Percentiles rank a stretch among this genome's conserved stretches.
Conservation (phyloP, 2,113 vertebrate species). For the Ciconia stormi region DNA sequence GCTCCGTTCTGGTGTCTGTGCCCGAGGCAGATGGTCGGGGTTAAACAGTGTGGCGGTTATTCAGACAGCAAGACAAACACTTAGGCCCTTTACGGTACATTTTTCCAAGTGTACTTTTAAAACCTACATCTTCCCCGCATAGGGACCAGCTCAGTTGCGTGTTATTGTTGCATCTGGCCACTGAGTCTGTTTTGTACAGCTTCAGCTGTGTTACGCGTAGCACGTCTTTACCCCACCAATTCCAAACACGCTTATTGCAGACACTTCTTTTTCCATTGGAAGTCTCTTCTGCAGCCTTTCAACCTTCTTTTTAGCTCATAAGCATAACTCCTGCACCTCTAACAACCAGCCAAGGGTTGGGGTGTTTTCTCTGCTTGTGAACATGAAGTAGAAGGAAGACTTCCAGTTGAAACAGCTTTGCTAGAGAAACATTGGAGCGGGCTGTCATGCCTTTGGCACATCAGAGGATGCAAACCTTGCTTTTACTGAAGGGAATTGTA, state of each 20-base stretch:
- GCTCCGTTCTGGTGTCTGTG: constrained; percentile 11
- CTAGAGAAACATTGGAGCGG: not conserved
- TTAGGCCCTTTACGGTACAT: not conserved
- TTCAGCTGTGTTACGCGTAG: not conserved
- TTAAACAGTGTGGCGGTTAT: not conserved
- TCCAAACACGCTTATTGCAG: not conserved
- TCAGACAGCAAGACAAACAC: not conserved
- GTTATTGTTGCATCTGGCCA: fast-evolving
- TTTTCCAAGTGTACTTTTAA: not conserved
- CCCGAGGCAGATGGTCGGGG: not conserved
- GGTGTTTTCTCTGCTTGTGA: not conserved
- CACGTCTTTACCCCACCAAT: not conserved
- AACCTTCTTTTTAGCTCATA: not conserved
- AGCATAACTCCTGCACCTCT: not conserved
- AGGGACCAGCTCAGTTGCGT: not conserved
- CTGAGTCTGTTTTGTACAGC: fast-evolving
- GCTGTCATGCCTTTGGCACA: not conserved
- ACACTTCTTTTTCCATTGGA: fast-evolving
- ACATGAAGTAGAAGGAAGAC: not conserved
- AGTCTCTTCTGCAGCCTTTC: not conserved
- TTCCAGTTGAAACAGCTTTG: constrained; percentile 15
- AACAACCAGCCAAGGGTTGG: not conserved
- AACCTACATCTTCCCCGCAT: not conserved
- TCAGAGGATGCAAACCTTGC: not conserved
- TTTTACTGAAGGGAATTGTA: not conserved